These are phyloP conservation scores for Chiloscyllium punctatum DNA, from an alignment of 2,797 vertebrate species.

Conservation along the genomic window DNA sequence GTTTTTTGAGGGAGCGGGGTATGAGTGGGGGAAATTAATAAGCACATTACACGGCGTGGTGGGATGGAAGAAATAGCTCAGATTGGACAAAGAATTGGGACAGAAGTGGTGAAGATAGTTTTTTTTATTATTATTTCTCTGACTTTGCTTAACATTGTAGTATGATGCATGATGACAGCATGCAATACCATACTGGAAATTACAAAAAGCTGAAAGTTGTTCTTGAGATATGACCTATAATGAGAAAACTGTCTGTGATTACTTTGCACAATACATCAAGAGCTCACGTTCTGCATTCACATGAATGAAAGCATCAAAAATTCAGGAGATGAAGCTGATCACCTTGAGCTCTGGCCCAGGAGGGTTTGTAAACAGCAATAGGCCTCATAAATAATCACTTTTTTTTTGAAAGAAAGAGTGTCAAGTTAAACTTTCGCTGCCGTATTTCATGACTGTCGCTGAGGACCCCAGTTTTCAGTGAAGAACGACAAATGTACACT, in stretches of 20 bases:
- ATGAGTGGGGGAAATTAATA: too few species aligned
- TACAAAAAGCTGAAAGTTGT: conserved; percentile 9
- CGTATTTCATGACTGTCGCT: not conserved
- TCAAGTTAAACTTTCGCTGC: not conserved
- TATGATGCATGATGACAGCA: conserved; percentile 33
- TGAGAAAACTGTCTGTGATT: conserved; percentile 32
- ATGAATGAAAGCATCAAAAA: conserved; percentile 10
- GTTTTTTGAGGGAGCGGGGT: not conserved
- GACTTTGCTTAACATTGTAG: conserved; percentile 30
- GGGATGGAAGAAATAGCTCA: not conserved
- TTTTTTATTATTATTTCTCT: not conserved
- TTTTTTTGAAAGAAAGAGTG: not conserved
- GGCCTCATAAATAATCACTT: not conserved
- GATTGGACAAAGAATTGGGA: not conserved
- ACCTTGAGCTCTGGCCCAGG: not conserved
- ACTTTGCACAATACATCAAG: conserved; percentile 15
- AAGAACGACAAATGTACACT: not conserved
- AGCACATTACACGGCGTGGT: not conserved
- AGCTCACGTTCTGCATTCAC: not conserved
- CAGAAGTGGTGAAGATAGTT: not conserved
- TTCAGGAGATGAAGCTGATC: not conserved
- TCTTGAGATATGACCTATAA: conserved; percentile 22
- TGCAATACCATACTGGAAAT: conserved; percentile 30
- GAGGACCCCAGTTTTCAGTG: not conserved
- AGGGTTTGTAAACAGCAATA: not conserved